These are phyloP conservation scores for Drosophila simulans DNA, from an alignment of 1,140 invertebrate genomes.

Conservation along the genomic window DNA sequence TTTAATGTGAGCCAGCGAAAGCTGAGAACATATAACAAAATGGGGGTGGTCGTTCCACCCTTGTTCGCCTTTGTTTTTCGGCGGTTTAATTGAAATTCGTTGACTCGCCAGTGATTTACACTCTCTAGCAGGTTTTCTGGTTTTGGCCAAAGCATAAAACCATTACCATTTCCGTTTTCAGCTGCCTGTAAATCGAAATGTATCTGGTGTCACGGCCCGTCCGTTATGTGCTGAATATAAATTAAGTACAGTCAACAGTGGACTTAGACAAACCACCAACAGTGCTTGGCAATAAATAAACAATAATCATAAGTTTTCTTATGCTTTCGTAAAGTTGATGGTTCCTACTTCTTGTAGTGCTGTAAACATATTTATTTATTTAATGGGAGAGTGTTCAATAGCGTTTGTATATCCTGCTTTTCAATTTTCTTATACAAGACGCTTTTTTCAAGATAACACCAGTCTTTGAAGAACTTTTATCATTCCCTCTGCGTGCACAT, in stretches of 20 bases:
- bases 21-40: constrained; percentile 12
- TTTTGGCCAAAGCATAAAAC: constrained; percentile 55
- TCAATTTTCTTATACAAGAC: constrained; percentile 24
- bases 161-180: constrained; percentile 71
- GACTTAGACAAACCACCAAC: constrained; percentile 6
- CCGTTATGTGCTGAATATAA: constrained; percentile 58
- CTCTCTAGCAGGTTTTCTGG: constrained; percentile 34
- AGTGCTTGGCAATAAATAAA: not conserved
- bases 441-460: constrained; percentile 36
- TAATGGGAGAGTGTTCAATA: not conserved
- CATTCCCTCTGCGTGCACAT: constrained; percentile 15
- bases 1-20: constrained; percentile 3
- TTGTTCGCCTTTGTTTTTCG: constrained; percentile 29
- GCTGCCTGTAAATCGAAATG: constrained; percentile 50
- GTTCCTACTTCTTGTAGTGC: too few species aligned
- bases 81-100: constrained; percentile 36
- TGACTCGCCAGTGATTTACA: constrained; percentile 38
- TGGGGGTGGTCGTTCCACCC: constrained; percentile 29
- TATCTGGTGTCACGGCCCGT: constrained; percentile 28
- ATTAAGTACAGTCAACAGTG: constrained; percentile 53
- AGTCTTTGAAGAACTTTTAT: constrained; percentile 1
- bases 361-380: too few species aligned
- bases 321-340: too few species aligned
- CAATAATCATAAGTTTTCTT: not conserved
- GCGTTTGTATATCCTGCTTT: not conserved